Evolutionary conservation across 2,888 invertebrate genomes (phyloP), one percentile per base, ranked within the genome.

Genomic region (Trichogramma evanescens): DNA sequence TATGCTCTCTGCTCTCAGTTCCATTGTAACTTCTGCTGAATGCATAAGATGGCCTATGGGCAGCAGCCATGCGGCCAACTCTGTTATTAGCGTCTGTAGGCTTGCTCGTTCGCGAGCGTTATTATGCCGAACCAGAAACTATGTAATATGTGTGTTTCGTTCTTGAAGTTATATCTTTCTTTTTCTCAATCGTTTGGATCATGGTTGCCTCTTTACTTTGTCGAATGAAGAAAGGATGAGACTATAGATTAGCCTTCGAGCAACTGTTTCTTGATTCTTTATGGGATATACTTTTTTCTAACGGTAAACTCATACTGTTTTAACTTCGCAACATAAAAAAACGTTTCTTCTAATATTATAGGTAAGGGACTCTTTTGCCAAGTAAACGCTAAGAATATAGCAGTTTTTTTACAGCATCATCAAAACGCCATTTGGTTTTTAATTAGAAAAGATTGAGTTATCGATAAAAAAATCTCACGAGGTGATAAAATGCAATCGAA

Each of bases 51-150:
- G 74, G 77, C 78, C 78, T 77, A 77, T 77, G 77, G 77, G 73
- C 74, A 74, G 73, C 72, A 72, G 71, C 48, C 26, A 13, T 13
- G 6, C 10, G 48, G 74, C 72, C 73, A 69, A 74, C 73, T 76
- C 77, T 78, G 77, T 78, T 78, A 78, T 78, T 78, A 78, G 76
- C 77, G 77, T 78, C 77, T 75, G 76, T 74, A 26, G 26, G 45
- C n/a, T 45, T 76, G 75, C 77, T 77, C 73, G 72, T 26, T 26
- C 26, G 26, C 26, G 26, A 26, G 67, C 77, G 76, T 78, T 77
- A 78, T 77, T 77, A 26, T 26, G 75, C 77, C 26, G 26, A 26
- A 26, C 26, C 26, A 26, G 26, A 26, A 26, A 26, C 26, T 26
- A 26, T 26, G 26, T 26, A 26, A 71, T 75, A 73, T 72, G 69